Evolutionary conservation across 1,140 invertebrate species (phyloP).

Genomic region (Bombus balteatus): DNA sequence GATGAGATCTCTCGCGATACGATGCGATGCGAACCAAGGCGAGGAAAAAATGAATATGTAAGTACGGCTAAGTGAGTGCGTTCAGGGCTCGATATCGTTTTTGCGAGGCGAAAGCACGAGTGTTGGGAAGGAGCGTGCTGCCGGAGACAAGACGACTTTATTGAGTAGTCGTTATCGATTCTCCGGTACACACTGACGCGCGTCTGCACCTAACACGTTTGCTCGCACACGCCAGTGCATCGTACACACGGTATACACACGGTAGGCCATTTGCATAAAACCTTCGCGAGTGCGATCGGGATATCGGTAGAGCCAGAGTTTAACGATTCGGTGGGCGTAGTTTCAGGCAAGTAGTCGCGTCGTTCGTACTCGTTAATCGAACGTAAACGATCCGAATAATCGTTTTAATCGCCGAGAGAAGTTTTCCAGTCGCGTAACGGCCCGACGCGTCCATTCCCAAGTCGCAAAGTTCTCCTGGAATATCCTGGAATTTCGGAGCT

Average conservation of each 20-base stretch:
- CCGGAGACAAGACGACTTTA: conserved; percentile 57
- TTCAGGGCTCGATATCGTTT: too few species aligned
- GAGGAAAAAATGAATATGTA: background rate
- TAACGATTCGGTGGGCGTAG: conserved; percentile 65
- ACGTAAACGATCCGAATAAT: conserved; percentile 42
- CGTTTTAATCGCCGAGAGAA: background rate
- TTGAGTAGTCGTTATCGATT: conserved; percentile 49
- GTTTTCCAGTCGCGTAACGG: background rate
- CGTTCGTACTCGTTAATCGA: conserved; percentile 54
- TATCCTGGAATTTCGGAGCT: background rate
- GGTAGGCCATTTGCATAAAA: too few species aligned
- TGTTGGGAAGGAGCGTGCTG: background rate
- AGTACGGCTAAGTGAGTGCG: too few species aligned
- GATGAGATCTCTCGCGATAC: background rate
- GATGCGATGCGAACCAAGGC: background rate
- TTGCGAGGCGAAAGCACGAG: conserved; percentile 2
- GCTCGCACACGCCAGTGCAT: background rate
- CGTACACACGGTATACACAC: too few species aligned
- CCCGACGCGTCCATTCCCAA: background rate
- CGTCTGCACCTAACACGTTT: background rate
- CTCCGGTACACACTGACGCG: conserved; percentile 26
- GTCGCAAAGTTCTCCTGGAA: background rate
- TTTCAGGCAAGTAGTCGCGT: conserved; percentile 22
- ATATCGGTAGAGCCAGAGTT: conserved; percentile 36
- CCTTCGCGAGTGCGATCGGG: conserved; percentile 26